Evolutionary conservation across 2,888 invertebrate species (phyloP).

Genomic region (Amorpha juglandis): DNA sequence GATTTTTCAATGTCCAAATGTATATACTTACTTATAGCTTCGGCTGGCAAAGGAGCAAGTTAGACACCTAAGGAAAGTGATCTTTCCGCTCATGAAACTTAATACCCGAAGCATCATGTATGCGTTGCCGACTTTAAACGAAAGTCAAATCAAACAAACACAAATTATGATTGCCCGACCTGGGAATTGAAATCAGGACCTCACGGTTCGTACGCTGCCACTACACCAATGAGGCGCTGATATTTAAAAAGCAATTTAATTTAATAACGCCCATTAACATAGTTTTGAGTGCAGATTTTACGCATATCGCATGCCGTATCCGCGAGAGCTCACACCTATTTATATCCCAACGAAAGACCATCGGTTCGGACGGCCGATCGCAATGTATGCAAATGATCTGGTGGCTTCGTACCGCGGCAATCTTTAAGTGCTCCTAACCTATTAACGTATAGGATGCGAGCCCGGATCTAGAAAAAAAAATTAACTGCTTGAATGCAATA

Average conservation of each 20-base stretch:
- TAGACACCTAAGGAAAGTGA: no score
- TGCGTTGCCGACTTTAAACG: no score
- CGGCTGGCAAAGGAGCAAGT: no score
- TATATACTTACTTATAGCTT: no score
- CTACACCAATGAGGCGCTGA: no score
- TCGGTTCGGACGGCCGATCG: constrained; percentile 37
- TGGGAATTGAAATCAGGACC: no score
- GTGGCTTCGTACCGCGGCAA: constrained; percentile 46
- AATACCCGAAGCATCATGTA: no score
- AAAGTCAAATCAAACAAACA: no score
- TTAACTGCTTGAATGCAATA: neutral
- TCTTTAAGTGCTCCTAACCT: constrained; percentile 47
- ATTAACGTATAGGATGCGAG: constrained; percentile 43
- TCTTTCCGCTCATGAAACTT: no score
- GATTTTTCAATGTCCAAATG: no score
- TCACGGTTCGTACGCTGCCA: no score
- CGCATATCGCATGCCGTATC: constrained; percentile 43
- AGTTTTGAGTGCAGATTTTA: constrained; percentile 35
- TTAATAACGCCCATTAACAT: constrained; percentile 29
- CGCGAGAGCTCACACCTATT: constrained; percentile 44
- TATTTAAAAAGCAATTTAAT: neutral
- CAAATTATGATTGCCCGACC: no score
- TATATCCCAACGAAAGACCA: constrained; percentile 41
- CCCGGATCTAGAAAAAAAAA: constrained; percentile 37
- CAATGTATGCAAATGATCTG: constrained; percentile 62